Conservation (phyloP, 2,113 vertebrate species). For the Mellivora capensis region DNA sequence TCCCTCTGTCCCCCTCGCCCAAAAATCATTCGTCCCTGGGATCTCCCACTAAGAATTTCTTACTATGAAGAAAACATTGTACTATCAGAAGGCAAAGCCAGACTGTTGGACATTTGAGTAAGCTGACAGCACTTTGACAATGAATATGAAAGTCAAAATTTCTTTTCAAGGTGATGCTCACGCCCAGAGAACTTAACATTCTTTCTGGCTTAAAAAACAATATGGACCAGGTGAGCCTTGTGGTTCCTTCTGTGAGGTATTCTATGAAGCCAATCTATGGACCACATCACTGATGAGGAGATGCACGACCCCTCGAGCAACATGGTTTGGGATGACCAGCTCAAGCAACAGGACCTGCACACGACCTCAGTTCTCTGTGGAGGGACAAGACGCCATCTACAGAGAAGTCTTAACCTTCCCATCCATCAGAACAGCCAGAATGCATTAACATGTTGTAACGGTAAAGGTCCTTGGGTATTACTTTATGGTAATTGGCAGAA, state of each 20-base stretch:
- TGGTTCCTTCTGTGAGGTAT: not conserved
- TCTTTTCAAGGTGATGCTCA: not conserved
- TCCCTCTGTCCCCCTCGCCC: not conserved
- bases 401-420: not conserved
- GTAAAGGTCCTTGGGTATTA: not conserved
- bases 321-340: accelerated
- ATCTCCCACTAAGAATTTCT: not conserved
- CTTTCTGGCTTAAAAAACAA: not conserved
- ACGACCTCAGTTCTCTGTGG: not conserved
- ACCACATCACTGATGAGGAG: not conserved
- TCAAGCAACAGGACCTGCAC: not conserved
- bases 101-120: not conserved
- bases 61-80: not conserved
- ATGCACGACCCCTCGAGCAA: too few species aligned
- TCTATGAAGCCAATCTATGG: not conserved
- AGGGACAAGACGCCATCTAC: not conserved
- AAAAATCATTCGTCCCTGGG: not conserved
- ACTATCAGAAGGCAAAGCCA: not conserved
- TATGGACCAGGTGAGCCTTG: not conserved
- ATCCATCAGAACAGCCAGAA: not conserved
- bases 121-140: not conserved
- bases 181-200: not conserved
- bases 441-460: not conserved
- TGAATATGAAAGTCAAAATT: not conserved
- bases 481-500: conserved; percentile 29